Conservation (phyloP, 2,888 invertebrate species). For the Endotricha flammealis region DNA sequence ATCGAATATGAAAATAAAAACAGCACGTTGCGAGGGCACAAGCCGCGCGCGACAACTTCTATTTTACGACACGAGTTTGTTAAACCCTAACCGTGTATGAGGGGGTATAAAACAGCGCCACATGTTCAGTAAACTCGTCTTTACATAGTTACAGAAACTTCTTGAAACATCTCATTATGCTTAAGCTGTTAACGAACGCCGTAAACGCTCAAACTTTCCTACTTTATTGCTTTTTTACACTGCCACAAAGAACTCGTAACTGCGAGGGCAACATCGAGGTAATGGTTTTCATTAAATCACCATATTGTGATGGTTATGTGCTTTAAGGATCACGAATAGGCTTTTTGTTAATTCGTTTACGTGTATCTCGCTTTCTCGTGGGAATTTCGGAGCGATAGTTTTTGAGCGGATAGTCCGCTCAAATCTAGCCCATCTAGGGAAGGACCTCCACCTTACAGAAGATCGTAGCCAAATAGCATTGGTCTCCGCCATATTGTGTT, state of each 20-base stretch:
- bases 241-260: constrained; percentile 23
- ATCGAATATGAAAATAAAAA: too few species aligned
- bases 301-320: not conserved
- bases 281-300: constrained; percentile 18
- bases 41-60: constrained; percentile 29
- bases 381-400: too few species aligned
- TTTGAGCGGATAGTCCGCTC: too few species aligned
- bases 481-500: too few species aligned
- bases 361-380: too few species aligned
- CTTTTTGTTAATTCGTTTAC: too few species aligned
- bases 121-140: constrained; percentile 23
- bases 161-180: constrained; percentile 45
- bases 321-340: too few species aligned
- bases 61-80: constrained; percentile 35
- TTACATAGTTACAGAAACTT: constrained; percentile 35
- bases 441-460: too few species aligned
- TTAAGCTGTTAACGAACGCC: constrained; percentile 32
- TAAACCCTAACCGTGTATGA: constrained; percentile 22
- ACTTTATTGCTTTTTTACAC: constrained; percentile 32
- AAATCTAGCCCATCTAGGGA: too few species aligned
- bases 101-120: constrained; percentile 22
- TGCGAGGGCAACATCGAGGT: constrained; percentile 9
- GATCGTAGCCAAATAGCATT: too few species aligned
- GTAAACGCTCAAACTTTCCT: constrained; percentile 39
- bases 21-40: too few species aligned